Evolutionary conservation across 2,113 vertebrate genomes (phyloP).

Genomic region (Hippocampus barbouri): DNA sequence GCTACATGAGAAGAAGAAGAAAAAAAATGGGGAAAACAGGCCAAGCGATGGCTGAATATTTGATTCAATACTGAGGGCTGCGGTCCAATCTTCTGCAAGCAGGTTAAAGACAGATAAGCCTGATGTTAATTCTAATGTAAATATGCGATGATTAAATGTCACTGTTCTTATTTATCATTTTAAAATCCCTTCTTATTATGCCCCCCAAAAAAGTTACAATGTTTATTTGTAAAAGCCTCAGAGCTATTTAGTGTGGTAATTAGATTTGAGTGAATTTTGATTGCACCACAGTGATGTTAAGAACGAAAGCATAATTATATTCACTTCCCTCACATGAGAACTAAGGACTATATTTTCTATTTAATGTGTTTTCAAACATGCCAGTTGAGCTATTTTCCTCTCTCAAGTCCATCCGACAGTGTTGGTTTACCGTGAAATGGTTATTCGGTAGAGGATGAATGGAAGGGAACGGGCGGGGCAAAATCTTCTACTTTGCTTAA

Average conservation of each 20-base stretch:
- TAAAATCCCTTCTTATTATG: slow-evolving; percentile 15
- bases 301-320: slow-evolving; percentile 32
- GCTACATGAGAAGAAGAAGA: slow-evolving; percentile 57
- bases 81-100: slow-evolving; percentile 41
- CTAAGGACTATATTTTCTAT: slow-evolving; percentile 28
- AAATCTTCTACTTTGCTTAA: slow-evolving; percentile 72
- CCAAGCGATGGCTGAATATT: slow-evolving; percentile 60
- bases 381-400: slow-evolving; percentile 35
- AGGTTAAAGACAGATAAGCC: slow-evolving; percentile 55
- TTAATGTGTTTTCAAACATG: slow-evolving; percentile 36
- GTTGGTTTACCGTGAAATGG: slow-evolving; percentile 45
- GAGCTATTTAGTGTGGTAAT: slow-evolving; percentile 46
- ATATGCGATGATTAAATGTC: slow-evolving; percentile 38
- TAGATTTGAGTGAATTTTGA: slow-evolving; percentile 40
- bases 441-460: slow-evolving; percentile 54
- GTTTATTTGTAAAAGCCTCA: slow-evolving; percentile 21
- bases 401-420: slow-evolving; percentile 20
- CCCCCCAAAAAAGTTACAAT: neutral
- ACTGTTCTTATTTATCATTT: slow-evolving; percentile 11
- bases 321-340: slow-evolving; percentile 21
- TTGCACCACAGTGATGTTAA: slow-evolving; percentile 32
- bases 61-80: slow-evolving; percentile 53
- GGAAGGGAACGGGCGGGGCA: slow-evolving; percentile 59
- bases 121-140: slow-evolving; percentile 18
- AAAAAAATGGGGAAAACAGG: slow-evolving; percentile 49